phyloP scores from a whole-genome alignment of 2,797 vertebrate species.

The Anguilla pacifica region DNA sequence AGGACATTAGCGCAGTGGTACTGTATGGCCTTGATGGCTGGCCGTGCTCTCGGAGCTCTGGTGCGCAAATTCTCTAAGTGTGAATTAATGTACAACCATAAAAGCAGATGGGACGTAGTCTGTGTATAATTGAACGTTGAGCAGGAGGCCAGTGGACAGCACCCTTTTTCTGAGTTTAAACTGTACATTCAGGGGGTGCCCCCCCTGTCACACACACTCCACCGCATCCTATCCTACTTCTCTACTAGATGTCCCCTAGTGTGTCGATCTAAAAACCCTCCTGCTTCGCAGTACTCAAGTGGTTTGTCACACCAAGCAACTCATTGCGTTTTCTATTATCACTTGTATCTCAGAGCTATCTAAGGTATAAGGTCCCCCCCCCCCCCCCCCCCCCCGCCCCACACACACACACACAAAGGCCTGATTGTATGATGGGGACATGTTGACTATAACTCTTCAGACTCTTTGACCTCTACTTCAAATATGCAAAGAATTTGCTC shows the following conservation, averaged over 20 bases:
- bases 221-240: background rate
- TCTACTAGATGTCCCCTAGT: background rate
- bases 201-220: background rate
- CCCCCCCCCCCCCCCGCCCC: too few species aligned
- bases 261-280: background rate
- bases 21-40: background rate
- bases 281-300: slow-evolving; percentile 12
- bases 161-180: background rate
- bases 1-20: background rate
- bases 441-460: background rate
- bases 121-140: slow-evolving; percentile 23
- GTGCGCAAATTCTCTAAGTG: background rate
- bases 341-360: background rate
- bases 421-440: background rate
- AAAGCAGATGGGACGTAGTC: slow-evolving; percentile 26
- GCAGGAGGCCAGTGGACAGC: slow-evolving; percentile 16
- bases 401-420: background rate
- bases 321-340: background rate
- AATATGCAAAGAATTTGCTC: background rate
- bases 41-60: background rate
- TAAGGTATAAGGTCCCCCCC: background rate
- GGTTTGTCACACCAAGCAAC: background rate
- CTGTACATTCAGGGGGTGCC: background rate
- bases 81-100: slow-evolving; percentile 26
- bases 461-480: background rate